Evolutionary conservation across 2,888 invertebrate species (phyloP).

Genomic region (Pemphredon lugubris): DNA sequence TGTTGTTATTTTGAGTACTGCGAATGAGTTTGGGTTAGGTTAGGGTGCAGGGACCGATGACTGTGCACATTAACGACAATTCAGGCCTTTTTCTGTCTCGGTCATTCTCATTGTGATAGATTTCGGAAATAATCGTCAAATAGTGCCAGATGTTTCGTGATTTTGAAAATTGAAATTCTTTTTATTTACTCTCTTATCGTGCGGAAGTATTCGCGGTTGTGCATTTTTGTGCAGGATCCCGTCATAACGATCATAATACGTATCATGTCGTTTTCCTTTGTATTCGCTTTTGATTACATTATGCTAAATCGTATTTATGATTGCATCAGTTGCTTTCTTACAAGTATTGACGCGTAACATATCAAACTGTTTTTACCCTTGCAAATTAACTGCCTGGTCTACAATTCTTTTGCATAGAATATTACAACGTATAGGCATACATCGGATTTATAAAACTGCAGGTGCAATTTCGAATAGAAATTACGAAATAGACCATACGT

Average conservation of each 20-base stretch:
- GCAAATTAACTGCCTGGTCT: too few species aligned
- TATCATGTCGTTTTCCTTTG: not conserved
- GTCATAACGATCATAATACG: not conserved
- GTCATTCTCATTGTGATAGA: not conserved
- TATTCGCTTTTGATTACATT: not conserved
- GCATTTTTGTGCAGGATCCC: not conserved
- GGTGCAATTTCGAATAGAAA: too few species aligned
- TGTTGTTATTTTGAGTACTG: conserved; percentile 55
- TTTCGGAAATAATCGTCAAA: too few species aligned
- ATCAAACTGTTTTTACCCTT: not conserved
- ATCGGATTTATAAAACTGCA: too few species aligned
- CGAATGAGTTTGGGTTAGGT: conserved; percentile 56
- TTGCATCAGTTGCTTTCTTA: too few species aligned
- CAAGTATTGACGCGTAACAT: not conserved
- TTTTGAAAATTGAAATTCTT: not conserved
- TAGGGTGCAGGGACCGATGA: conserved; percentile 68
- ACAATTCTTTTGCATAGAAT: too few species aligned
- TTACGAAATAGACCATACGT: too few species aligned
- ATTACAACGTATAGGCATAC: too few species aligned
- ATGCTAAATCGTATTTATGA: not conserved
- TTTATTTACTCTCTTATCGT: not conserved
- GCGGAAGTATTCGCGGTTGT: not conserved
- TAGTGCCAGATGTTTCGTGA: too few species aligned
- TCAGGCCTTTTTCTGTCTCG: not conserved
- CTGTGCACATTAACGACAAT: conserved; percentile 71